Conservation (phyloP, 2,797 vertebrate genomes). For the Monodelphis domestica region DNA sequence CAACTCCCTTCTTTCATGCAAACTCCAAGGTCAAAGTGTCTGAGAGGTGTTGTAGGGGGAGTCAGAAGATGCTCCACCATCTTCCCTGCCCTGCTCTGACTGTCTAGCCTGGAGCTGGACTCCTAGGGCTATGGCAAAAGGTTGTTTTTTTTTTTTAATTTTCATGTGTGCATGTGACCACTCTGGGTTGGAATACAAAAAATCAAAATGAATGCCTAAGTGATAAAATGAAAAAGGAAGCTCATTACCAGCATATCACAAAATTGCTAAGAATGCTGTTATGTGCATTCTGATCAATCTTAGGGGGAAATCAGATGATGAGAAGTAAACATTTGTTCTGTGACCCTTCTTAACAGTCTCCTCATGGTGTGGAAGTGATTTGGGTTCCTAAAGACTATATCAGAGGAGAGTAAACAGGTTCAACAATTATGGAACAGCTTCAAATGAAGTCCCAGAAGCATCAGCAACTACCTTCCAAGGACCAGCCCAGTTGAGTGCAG, state of each 20-base stretch:
- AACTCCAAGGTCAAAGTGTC: conserved; percentile 3
- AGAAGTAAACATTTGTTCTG: neutral
- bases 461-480: neutral
- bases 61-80: conserved; percentile 53
- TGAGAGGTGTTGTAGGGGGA: conserved; percentile 66
- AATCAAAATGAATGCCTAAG: conserved; percentile 83
- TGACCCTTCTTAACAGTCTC: neutral
- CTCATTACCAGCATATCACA: neutral
- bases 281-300: conserved; percentile 6
- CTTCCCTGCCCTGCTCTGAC: conserved; percentile 7
- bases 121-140: conserved; percentile 66
- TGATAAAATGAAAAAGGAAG: too few relatives aligned
- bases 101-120: conserved; percentile 53
- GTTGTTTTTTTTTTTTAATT: conserved; percentile 75
- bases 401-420: neutral
- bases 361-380: neutral
- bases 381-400: neutral
- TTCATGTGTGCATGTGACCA: conserved; percentile 79
- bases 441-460: neutral
- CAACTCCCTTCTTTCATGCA: conserved; percentile 37
- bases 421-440: neutral
- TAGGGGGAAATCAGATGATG: conserved; percentile 28
- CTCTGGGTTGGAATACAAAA: conserved; percentile 81
- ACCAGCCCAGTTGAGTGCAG: neutral
- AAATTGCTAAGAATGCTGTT: neutral